Evolutionary conservation across 2,113 vertebrate species (phyloP), one percentile per base, ranked within the genome.

Genomic region (Orycteropus afer): DNA sequence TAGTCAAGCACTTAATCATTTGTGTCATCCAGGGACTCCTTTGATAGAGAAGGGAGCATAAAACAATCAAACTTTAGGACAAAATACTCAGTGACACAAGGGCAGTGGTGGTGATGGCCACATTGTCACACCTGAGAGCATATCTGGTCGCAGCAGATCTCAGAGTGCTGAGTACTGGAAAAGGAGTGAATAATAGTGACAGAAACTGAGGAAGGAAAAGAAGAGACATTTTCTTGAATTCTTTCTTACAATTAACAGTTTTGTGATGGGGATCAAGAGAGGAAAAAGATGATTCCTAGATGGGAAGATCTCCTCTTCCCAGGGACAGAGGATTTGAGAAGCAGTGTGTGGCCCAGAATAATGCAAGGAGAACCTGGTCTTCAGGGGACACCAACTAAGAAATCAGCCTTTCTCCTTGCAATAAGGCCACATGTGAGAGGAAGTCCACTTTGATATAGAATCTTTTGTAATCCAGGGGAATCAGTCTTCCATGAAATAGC

Each of bases 361-460:
- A 55, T 18, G 7, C 73, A 32, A 69, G 15, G 25, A 92, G 67
- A 82, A 69, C 3, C 15, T 49, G 61, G 47, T 18, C 13, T 76
- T 83, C 25, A 27, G 0, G 4, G 14, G 6, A 61, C 3, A 65
- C 63, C 32, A 23, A 25, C 22, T 29, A 45, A 79, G 95, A 76
- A 63, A 40, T 3, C 27, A 25, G 37, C 2, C 47, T 57, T 88
- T 78, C 59, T 53, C n/a, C 71, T 7, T 20, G n/a, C 12, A 84
- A 5, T 11, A 5, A 29, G 7, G 7, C 1, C 7, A 57, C 1
- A 0, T 0, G 1, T 3, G 12, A 67, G 17, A 59, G 34, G 47
- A 14, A 20, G 14, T 20, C n/a, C 2, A 40, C 27, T 77, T 15
- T 3, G 32, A 53, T 34, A 20, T 0, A 51, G 57, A 84, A 69